Conservation (phyloP, 1,140 invertebrate genomes). For the Manduca sexta region DNA sequence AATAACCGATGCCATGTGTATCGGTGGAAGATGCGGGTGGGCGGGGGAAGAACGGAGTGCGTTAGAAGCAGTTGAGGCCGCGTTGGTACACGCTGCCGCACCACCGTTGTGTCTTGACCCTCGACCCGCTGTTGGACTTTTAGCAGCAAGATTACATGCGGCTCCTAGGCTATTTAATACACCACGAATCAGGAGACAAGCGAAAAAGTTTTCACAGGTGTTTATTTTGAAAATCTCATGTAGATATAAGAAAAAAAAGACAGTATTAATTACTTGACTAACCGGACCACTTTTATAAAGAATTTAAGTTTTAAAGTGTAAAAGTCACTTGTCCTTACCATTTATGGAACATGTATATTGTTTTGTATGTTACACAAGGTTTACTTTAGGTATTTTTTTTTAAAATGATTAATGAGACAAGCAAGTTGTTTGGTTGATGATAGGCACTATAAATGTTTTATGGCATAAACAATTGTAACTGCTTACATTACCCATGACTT, state of each 20-base stretch:
- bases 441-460: no score
- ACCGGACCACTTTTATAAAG: not conserved
- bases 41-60: constrained; percentile 84
- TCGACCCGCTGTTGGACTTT: constrained; percentile 83
- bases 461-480: no score
- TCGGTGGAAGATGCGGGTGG: constrained; percentile 80
- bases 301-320: not conserved
- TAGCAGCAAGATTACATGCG: constrained; percentile 83
- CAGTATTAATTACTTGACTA: no score
- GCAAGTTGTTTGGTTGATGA: no score
- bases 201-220: constrained; percentile 83
- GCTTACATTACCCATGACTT: no score
- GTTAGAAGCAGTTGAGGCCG: constrained; percentile 87
- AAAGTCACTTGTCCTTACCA: not conserved
- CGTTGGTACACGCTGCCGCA: constrained; percentile 86
- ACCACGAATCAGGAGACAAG: constrained; percentile 81
- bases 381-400: no score
- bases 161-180: constrained; percentile 84
- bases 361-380: no score
- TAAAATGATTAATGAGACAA: no score
- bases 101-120: constrained; percentile 92
- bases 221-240: not conserved
- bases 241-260: no score
- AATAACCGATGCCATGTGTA: constrained; percentile 81
- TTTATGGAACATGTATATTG: no score